Evolutionary conservation across 2,888 invertebrate species (phyloP), one percentile per base, ranked within the genome.

Genomic region (Crossocerus cetratus): DNA sequence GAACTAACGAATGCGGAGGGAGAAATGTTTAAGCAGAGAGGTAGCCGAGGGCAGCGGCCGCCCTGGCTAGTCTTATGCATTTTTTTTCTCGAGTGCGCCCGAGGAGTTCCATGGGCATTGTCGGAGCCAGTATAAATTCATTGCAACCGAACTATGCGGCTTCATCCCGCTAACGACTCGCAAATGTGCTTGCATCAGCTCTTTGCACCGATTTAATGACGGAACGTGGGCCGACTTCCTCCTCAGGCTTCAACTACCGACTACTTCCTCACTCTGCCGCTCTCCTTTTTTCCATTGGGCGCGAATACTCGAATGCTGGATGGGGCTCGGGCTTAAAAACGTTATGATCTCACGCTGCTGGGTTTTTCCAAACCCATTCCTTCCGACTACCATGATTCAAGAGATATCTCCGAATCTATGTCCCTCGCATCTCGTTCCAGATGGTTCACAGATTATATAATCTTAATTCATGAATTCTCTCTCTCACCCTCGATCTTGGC

Each of bases 351-450:
- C 32, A 32, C 32, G 32, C 2, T 8, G 5, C 32, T 32, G 11
- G 5, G 8, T 32, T 32, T 32, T 43, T 42, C 61, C 63, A 49
- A 56, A 68, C 61, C 56, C 49, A 8, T 23, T 11, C 32, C 32
- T 32, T 32, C 32, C 32, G 32, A 11, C 32, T 32, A 32, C 32
- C 32, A 32, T 32, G 32, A 32, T 32, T 32, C 32, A 32, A 32
- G 57, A 45, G 54, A 55, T 65, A 23, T 32, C 49, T 55, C 42
- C 18, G n/a, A 64, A 22, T 56, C 22, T 57, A 45, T 18, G 16
- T 60, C 8, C 5, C 53, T 11, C 53, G 8, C n/a, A 32, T 32
- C 32, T 32, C 11, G 32, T 8, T 11, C 32, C 8, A 1, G 32
- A 4, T 8, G 32, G 11, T 5, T 32, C 32, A 32, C 8, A 11